Percentiles rank a stretch among this genome's conserved stretches.
Evolutionary conservation across 2,888 invertebrate genomes (phyloP).

Genomic region (Molanna angustata): DNA sequence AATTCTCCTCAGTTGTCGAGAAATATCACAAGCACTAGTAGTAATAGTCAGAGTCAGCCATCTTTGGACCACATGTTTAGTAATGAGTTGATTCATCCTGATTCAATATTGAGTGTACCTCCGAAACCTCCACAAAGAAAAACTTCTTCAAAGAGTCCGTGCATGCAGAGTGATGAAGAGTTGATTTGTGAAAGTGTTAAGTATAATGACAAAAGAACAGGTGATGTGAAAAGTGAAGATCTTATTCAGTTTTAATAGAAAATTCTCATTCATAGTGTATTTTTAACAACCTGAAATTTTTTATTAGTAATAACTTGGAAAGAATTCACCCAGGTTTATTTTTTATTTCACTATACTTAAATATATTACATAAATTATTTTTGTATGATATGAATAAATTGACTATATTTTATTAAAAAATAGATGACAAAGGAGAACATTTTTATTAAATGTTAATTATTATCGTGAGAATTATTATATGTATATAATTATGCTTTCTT

Average conservation of each 20-base stretch:
- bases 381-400: too few species aligned
- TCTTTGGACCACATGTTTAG: slow-evolving; percentile 6
- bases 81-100: slow-evolving; percentile 15
- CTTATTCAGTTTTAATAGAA: slow-evolving; percentile 48
- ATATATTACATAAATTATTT: too few species aligned
- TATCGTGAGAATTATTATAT: too few species aligned
- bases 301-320: too few species aligned
- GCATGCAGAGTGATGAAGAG: slow-evolving; percentile 3
- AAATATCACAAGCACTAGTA: slow-evolving; percentile 6
- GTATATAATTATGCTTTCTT: too few species aligned
- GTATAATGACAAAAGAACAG: not conserved
- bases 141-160: slow-evolving; percentile 25
- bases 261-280: too few species aligned
- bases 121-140: slow-evolving; percentile 28
- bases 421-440: too few species aligned
- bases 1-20: slow-evolving; percentile 39
- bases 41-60: slow-evolving; percentile 1
- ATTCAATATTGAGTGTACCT: slow-evolving; percentile 16
- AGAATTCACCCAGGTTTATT: too few species aligned
- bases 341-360: too few species aligned
- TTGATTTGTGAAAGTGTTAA: slow-evolving; percentile 1
- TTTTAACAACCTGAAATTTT: too few species aligned
- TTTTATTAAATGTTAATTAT: too few species aligned
- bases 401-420: too few species aligned
- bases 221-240: slow-evolving; percentile 40